These are phyloP conservation scores for Orius insidiosus DNA, from an alignment of 1,140 invertebrate genomes.

Conservation along the genomic window DNA sequence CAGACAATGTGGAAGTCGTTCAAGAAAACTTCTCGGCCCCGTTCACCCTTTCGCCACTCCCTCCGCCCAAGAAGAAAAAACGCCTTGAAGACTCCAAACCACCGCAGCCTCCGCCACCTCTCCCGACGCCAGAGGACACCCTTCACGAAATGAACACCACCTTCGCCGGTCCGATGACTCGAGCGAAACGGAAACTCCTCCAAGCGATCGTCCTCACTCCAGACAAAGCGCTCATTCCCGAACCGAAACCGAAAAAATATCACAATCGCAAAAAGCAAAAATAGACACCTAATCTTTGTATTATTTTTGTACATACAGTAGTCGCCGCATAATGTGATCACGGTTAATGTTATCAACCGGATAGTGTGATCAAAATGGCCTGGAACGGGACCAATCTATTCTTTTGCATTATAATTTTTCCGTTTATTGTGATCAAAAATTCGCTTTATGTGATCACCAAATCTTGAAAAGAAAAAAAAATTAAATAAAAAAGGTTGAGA, in stretches of 20 bases:
- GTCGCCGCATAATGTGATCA: too few relatives aligned
- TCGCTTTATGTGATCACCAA: too few relatives aligned
- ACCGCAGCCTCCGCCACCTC: not conserved
- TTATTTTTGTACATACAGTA: not conserved
- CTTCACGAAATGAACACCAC: conserved; percentile 8
- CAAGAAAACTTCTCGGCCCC: not conserved
- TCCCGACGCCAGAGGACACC: not conserved
- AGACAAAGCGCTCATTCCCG: not conserved
- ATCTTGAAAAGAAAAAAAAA: too few relatives aligned
- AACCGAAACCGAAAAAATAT: conserved; percentile 11
- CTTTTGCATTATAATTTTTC: too few relatives aligned
- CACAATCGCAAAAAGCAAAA: conserved; percentile 11
- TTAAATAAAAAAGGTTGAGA: too few relatives aligned
- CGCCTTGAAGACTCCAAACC: too few relatives aligned
- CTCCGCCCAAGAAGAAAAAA: conserved; percentile 7
- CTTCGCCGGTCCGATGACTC: conserved; percentile 17
- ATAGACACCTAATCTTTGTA: not conserved
- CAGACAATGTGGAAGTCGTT: conserved; percentile 19
- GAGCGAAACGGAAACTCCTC: conserved; percentile 18
- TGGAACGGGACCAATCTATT: too few relatives aligned
- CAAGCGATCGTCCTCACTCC: conserved; percentile 10
- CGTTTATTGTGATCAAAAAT: too few relatives aligned
- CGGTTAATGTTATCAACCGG: too few relatives aligned
- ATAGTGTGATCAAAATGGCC: too few relatives aligned
- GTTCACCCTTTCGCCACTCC: conserved; percentile 6